Base-by-base conservation (phyloP, 2,797 vertebrate genomes). In the Alectoris magna region DNA sequence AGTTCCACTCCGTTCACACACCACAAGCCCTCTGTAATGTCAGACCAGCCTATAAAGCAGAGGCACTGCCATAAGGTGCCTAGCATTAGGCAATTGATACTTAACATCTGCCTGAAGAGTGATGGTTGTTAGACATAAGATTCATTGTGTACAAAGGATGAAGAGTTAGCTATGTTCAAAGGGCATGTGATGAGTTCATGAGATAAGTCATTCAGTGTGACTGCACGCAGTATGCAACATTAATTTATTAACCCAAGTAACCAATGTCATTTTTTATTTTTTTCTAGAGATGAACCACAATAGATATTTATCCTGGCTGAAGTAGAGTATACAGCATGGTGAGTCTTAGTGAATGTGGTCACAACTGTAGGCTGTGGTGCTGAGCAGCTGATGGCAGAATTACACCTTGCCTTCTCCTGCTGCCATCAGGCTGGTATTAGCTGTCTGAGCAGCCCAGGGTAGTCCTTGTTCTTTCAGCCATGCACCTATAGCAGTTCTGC, bases 11-110 rank as follows among this genome's bases (percentile, higher is more conserved):
- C 14, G 21, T n/a, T 44, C 41, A 14, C 10, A 7, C 16, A 26
- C 51, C n/a, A 23, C 63, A 15, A 75, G 12, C 38, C 24, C 24
- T 56, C 31, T 3, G 0, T 11, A 14, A 3, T 4, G 8, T 10
- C 3, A 11, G 36, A 44, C 41, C 58, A 86, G 31, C 67, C 48
- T 74, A 29, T 8, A 48, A 81, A 72, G 63, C 23, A 4, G 26
- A 71, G 64, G 11, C 59, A 58, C 36, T 79, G 44, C n/a, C 1
- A 0, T 9, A 21, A 4, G 17, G 11, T 49, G 48, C 48, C 48
- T 55, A 24, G 9, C 3, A 23, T 23, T 22, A 49, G 19, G 21
- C 36, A 0, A 53, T 60, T 56, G 26, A 48, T 34, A 11, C 15
- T 74, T 62, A 58, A n/a, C 39, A 82, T 48, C 34, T 1, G 4